phyloP scores from a whole-genome alignment of 2,888 invertebrate species.

The Sphaerophoria taeniata region DNA sequence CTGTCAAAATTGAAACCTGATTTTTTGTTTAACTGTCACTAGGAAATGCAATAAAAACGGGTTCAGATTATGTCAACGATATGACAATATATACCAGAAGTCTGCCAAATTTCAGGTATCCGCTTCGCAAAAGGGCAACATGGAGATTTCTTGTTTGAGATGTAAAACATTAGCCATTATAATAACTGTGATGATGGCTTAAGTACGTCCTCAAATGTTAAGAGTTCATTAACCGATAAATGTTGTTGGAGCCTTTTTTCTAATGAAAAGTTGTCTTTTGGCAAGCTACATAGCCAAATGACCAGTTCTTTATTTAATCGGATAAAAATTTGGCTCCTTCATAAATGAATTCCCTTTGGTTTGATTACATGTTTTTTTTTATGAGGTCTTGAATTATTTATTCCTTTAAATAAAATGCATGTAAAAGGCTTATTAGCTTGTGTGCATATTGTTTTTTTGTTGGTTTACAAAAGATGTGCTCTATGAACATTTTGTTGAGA shows the following conservation, averaged over 20 bases:
- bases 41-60: constrained; percentile 58
- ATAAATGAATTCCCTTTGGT: constrained; percentile 57
- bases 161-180: constrained; percentile 69
- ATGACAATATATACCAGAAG: background rate
- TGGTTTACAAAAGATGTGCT: background rate
- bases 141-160: constrained; percentile 30
- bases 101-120: constrained; percentile 53
- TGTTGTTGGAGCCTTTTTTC: constrained; percentile 23
- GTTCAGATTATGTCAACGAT: constrained; percentile 14
- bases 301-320: constrained; percentile 7
- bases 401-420: constrained; percentile 28
- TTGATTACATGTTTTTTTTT: constrained; percentile 3
- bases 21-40: constrained; percentile 44
- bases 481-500: background rate
- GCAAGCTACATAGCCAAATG: background rate
- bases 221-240: constrained; percentile 63
- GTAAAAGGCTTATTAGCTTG: constrained; percentile 41
- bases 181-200: constrained; percentile 57
- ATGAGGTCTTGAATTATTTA: constrained; percentile 54
- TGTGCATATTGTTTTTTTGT: constrained; percentile 24
- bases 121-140: constrained; percentile 48
- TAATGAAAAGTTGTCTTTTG: constrained; percentile 14
- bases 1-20: constrained; percentile 47
- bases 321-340: constrained; percentile 48
- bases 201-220: background rate